Conservation (phyloP, 2,113 vertebrate species). For the Grantiella picta region DNA sequence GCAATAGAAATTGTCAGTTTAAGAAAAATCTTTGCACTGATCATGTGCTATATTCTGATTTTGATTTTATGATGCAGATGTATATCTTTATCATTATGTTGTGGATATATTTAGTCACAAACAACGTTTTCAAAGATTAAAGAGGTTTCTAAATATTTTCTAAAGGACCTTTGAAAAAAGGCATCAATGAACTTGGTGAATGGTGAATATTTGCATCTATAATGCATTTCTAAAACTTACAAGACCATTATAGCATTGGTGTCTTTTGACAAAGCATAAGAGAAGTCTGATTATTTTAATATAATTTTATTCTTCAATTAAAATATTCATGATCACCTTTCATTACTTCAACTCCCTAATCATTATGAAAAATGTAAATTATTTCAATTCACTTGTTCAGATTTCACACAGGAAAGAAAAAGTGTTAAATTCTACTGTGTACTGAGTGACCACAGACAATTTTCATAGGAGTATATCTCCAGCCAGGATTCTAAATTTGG, state of each 20-base stretch:
- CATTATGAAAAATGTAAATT: slow-evolving; percentile 49
- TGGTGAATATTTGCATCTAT: slow-evolving; percentile 2
- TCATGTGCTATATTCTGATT: neutral
- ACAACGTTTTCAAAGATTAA: neutral
- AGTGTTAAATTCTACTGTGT: neutral
- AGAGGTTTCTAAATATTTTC: neutral
- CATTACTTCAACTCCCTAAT: slow-evolving; percentile 50
- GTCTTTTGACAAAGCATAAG: slow-evolving; percentile 9
- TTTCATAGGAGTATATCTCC: neutral
- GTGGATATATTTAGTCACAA: neutral
- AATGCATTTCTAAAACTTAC: slow-evolving; percentile 6
- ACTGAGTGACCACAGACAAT: neutral
- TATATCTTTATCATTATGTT: neutral
- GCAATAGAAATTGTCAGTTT: neutral
- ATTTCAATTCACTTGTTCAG: slow-evolving; percentile 44
- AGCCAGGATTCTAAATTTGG: slow-evolving; percentile 1
- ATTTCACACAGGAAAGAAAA: neutral
- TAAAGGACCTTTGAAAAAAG: neutral
- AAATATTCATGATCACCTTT: slow-evolving; percentile 51
- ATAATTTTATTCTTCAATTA: slow-evolving; percentile 42
- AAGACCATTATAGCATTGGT: neutral
- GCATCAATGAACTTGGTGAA: neutral
- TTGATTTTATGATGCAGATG: neutral
- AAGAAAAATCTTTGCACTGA: neutral
- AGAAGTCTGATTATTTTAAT: neutral